Evolutionary conservation across 1,140 invertebrate genomes (phyloP).

Genomic region (Zaprionus tsacasi): DNA sequence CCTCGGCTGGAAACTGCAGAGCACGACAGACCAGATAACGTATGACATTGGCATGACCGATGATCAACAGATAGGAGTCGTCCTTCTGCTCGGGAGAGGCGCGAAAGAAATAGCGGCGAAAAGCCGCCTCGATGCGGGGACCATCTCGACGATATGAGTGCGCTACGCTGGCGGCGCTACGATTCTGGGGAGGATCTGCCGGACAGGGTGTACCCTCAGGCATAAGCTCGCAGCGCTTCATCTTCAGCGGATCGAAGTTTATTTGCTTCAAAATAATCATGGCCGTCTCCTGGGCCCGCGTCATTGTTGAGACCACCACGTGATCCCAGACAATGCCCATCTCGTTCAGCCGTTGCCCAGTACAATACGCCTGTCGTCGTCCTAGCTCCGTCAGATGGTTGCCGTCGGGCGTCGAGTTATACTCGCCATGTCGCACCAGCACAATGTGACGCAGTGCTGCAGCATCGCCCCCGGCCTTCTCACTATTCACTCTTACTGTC

Average conservation of each 20-base stretch:
- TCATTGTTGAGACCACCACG: slow-evolving; percentile 96
- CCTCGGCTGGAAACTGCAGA: slow-evolving; percentile 97
- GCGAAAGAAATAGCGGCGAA: slow-evolving; percentile 96
- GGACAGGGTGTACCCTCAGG: slow-evolving; percentile 97
- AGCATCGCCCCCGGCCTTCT: slow-evolving; percentile 85
- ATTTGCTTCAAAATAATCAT: slow-evolving; percentile 88
- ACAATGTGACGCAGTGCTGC: slow-evolving; percentile 93
- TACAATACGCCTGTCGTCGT: slow-evolving; percentile 91
- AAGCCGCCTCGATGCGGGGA: slow-evolving; percentile 97
- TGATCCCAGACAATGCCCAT: slow-evolving; percentile 90
- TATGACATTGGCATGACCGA: slow-evolving; percentile 99
- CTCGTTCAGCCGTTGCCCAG: slow-evolving; percentile 90
- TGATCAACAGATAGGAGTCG: slow-evolving; percentile 95
- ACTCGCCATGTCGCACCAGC: slow-evolving; percentile 97
- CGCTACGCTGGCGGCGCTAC: slow-evolving; percentile 89
- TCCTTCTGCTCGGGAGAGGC: slow-evolving; percentile 91
- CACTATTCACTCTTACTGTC: slow-evolving; percentile 31
- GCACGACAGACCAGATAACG: slow-evolving; percentile 98
- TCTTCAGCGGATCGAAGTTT: slow-evolving; percentile 84
- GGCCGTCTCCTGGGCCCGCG: slow-evolving; percentile 95
- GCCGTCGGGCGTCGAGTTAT: slow-evolving; percentile 91
- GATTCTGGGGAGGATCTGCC: slow-evolving; percentile 93
- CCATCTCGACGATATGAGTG: slow-evolving; percentile 94
- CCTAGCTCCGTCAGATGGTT: slow-evolving; percentile 94
- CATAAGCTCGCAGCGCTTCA: slow-evolving; percentile 89